Percentiles rank a stretch among this genome's conserved stretches.
These are phyloP conservation scores for Homalodisca vitripennis DNA, from an alignment of 1,140 invertebrate species.

Conservation along the genomic window DNA sequence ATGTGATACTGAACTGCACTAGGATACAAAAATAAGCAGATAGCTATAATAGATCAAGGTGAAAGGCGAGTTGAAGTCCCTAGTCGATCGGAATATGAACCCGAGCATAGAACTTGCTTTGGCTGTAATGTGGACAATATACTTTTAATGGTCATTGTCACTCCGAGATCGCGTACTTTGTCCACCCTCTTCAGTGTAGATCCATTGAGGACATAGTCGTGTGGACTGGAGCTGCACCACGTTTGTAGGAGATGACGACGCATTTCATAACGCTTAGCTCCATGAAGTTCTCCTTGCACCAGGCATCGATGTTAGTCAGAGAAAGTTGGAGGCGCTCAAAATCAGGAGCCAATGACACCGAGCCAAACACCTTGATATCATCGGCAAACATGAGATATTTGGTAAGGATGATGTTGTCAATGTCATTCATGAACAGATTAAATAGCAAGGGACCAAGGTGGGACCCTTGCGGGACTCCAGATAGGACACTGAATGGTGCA, in stretches of 20 bases:
- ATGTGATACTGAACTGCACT: too few species aligned
- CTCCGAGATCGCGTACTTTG: slow-evolving; percentile 7
- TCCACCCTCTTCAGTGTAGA: slow-evolving; percentile 4
- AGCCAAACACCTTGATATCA: slow-evolving; percentile 17
- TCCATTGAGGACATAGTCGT: not conserved
- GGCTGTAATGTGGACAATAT: too few species aligned
- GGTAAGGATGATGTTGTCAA: not conserved
- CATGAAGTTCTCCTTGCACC: not conserved
- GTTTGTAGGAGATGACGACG: slow-evolving; percentile 5
- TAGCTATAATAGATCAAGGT: too few species aligned
- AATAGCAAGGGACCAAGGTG: slow-evolving; percentile 22
- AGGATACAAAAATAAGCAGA: too few species aligned
- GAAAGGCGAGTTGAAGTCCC: too few species aligned
- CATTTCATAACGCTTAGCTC: not conserved
- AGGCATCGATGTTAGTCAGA: not conserved
- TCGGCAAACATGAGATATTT: slow-evolving; percentile 17
- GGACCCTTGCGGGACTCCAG: slow-evolving; percentile 40
- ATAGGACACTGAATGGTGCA: slow-evolving; percentile 37
- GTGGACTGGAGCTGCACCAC: not conserved
- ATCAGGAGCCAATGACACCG: not conserved
- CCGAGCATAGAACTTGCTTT: too few species aligned
- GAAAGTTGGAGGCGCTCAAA: not conserved
- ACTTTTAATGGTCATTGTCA: too few species aligned
- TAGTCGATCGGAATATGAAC: too few species aligned
- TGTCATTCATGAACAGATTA: slow-evolving; percentile 26